Evolutionary conservation across 2,888 invertebrate species (phyloP).

Genomic region (Congeria kusceri): DNA sequence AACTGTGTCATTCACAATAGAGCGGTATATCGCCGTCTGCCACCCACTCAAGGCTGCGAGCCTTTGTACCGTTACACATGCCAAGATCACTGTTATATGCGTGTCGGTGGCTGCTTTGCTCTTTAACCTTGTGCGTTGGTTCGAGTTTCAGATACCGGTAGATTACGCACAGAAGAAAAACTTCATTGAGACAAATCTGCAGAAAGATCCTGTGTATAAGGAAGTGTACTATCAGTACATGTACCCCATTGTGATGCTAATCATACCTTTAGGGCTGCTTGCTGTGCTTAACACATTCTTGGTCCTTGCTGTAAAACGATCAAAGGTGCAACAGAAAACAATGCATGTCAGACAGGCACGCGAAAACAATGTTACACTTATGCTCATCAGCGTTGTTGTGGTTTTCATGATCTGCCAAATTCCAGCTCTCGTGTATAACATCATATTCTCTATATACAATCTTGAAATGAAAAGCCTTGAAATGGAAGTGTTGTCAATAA

Average conservation of each 20-base stretch:
- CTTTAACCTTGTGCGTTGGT: constrained; percentile 92
- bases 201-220: constrained; percentile 90
- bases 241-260: constrained; percentile 97
- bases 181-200: constrained; percentile 88
- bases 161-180: constrained; percentile 43
- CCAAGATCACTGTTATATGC: constrained; percentile 92
- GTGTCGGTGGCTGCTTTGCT: constrained; percentile 92
- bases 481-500: constrained; percentile 80
- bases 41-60: constrained; percentile 93
- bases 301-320: constrained; percentile 91
- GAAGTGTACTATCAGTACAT: constrained; percentile 96
- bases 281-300: constrained; percentile 96
- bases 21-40: constrained; percentile 94
- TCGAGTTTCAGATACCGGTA: constrained; percentile 78
- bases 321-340: constrained; percentile 95
- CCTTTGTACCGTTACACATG: constrained; percentile 95
- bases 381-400: constrained; percentile 96
- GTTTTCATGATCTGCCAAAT: constrained; percentile 97
- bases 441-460: constrained; percentile 89
- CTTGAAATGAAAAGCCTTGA: constrained; percentile 88
- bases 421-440: constrained; percentile 88
- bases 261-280: constrained; percentile 95
- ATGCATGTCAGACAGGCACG: constrained; percentile 95
- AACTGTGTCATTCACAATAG: constrained; percentile 89
- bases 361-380: constrained; percentile 97